phyloP scores from a whole-genome alignment of 2,888 invertebrate species.

The Rambutsinella grinnellia region DNA sequence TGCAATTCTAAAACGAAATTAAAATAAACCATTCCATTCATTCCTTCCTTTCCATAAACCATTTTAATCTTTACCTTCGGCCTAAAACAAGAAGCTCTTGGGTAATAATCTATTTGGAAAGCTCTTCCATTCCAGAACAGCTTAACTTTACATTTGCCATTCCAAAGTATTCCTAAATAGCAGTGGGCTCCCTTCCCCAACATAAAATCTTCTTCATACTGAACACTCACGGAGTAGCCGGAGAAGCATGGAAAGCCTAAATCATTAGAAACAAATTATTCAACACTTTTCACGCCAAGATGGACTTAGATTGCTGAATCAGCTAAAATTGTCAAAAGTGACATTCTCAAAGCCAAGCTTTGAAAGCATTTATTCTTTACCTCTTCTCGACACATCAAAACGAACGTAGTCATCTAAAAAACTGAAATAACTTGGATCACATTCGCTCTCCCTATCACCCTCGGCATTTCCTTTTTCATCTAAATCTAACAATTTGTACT shows the following conservation, averaged over 20 bases:
- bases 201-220: constrained; percentile 54
- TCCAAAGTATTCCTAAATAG: constrained; percentile 15
- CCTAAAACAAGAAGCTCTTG: constrained; percentile 28
- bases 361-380: constrained; percentile 5
- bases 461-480: too few species aligned
- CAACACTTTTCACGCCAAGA: constrained; percentile 13
- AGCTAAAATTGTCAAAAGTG: too few species aligned
- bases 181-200: constrained; percentile 28
- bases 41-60: too few species aligned
- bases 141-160: constrained; percentile 18
- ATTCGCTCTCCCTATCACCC: not conserved
- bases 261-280: constrained; percentile 14
- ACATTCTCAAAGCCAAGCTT: too few species aligned
- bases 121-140: constrained; percentile 26
- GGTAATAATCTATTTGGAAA: constrained; percentile 43
- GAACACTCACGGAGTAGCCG: constrained; percentile 51
- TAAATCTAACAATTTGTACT: too few species aligned
- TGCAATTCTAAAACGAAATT: constrained; percentile 31
- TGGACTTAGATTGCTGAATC: not conserved
- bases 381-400: constrained; percentile 55
- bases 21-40: constrained; percentile 1
- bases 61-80: constrained; percentile 54
- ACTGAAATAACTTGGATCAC: constrained; percentile 13
- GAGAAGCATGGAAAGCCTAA: constrained; percentile 48
- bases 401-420: constrained; percentile 57